Evolutionary conservation across 64 coral and sea anemone genomes (phyloP).

Genomic region (Montipora efflorescens): DNA sequence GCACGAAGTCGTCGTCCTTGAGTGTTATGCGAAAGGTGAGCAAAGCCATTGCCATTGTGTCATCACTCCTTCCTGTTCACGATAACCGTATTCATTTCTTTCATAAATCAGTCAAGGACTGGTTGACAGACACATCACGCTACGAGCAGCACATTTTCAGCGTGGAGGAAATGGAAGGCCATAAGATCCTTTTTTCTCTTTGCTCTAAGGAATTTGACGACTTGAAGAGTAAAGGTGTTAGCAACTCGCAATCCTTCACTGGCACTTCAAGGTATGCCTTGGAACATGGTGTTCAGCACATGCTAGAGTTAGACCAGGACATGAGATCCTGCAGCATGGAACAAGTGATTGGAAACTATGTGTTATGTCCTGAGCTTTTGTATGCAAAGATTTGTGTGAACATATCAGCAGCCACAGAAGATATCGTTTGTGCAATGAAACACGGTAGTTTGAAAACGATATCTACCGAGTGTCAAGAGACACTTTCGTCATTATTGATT

Average conservation of each 20-base stretch:
- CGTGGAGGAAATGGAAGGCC: neutral
- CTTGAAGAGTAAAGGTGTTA: neutral
- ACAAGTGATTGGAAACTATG: neutral
- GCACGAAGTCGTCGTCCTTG: no score
- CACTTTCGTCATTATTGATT: neutral
- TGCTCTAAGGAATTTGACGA: conserved; percentile 18
- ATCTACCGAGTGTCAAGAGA: neutral
- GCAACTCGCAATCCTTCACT: neutral
- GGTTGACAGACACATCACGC: no score
- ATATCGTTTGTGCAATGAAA: neutral
- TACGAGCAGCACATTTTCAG: neutral
- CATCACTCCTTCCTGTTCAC: no score
- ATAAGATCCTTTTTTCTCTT: conserved; percentile 6
- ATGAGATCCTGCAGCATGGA: neutral
- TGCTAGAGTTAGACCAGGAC: neutral
- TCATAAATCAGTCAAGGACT: no score
- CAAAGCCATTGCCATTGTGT: no score
- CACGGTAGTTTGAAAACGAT: neutral
- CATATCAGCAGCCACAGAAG: neutral
- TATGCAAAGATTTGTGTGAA: neutral
- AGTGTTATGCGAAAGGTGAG: no score
- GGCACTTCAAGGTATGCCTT: conserved; percentile 13
- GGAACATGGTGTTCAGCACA: neutral
- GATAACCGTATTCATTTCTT: no score
- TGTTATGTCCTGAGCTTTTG: neutral